Base-by-base conservation (phyloP, 1,140 invertebrate species). In the Scaptodrosophila lebanonensis region DNA sequence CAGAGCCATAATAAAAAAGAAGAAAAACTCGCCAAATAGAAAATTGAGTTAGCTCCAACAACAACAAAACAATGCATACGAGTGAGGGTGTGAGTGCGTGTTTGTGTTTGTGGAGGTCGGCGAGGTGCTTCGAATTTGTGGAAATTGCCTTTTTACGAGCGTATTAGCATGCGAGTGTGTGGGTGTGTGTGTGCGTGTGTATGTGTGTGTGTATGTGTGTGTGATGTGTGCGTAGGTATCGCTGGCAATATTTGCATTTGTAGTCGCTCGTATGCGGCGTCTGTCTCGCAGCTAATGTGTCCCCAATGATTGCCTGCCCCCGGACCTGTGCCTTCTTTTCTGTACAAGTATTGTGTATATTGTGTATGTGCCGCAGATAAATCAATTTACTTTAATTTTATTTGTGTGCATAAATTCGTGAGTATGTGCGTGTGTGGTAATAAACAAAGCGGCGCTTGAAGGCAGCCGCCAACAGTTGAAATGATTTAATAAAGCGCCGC, bases 131-230 rank as follows among this genome's bases (percentile, higher is more conserved):
- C 40, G 66, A 70, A 70, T 70, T 83, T 77, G 73, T 73, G 65
- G 62, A 83, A 83, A 83, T 83, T 83, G 79, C 72, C 69, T 83
- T 83, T 83, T 83, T 83, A 84, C 79, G 79, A 83, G 69, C 59
- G 58, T 71, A 84, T 83, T 82, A 83, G 70, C 70, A 58, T 68
- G 70, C 59, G 56, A 43, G 48, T 63, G 33, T 42, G 44, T 49
- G 25, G 30, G 30, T 56, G 29, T 25, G 50, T 39, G 39, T 42
- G 42, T 39, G 32, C 25, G 47, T 47, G 51, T 44, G 38, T 53
- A 51, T 38, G 36, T 17, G n/a, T 29, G 51, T 22, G 17, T 48
- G 20, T 32, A 32, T 49, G 11, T 27, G 27, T 50, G 49, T 32
- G 51, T 58, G 35, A 43, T n/a, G n/a, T n/a, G n/a, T n/a, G n/a